Evolutionary conservation across 2,113 vertebrate species (phyloP).

Genomic region (Psilopsiagon aurifrons): DNA sequence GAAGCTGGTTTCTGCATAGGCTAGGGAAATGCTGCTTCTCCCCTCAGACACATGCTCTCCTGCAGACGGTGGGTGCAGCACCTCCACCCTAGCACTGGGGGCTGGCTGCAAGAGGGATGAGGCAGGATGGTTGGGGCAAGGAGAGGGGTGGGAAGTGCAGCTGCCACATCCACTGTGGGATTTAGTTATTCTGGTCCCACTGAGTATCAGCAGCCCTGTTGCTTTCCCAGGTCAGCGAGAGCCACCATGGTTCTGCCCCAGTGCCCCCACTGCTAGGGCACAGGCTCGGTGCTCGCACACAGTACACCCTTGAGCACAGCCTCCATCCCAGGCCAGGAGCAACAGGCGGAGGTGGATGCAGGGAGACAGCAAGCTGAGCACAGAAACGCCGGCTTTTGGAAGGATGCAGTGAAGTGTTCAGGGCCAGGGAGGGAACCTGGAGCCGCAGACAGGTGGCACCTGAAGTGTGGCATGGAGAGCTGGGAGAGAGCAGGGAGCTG

Average conservation of each 20-base stretch:
- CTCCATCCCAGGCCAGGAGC: neutral
- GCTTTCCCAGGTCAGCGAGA: neutral
- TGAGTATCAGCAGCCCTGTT: neutral
- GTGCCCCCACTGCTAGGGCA: accelerated
- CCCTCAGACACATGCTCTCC: neutral
- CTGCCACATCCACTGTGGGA: accelerated
- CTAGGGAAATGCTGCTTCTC: neutral
- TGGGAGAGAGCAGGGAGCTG: neutral
- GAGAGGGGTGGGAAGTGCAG: neutral
- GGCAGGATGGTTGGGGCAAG: neutral
- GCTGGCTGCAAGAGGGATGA: neutral
- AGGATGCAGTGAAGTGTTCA: neutral
- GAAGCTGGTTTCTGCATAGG: neutral
- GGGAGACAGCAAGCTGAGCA: accelerated
- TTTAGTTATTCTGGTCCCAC: neutral
- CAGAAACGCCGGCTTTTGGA: neutral
- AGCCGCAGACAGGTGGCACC: neutral
- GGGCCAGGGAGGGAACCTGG: neutral
- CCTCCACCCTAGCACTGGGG: accelerated
- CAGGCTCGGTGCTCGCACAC: accelerated
- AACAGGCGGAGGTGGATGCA: neutral
- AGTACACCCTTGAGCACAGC: too few species aligned
- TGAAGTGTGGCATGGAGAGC: accelerated
- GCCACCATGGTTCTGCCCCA: neutral
- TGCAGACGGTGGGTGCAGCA: neutral